These are phyloP conservation scores for Dascillus cervinus DNA, from an alignment of 2,888 invertebrate genomes.

Conservation along the genomic window DNA sequence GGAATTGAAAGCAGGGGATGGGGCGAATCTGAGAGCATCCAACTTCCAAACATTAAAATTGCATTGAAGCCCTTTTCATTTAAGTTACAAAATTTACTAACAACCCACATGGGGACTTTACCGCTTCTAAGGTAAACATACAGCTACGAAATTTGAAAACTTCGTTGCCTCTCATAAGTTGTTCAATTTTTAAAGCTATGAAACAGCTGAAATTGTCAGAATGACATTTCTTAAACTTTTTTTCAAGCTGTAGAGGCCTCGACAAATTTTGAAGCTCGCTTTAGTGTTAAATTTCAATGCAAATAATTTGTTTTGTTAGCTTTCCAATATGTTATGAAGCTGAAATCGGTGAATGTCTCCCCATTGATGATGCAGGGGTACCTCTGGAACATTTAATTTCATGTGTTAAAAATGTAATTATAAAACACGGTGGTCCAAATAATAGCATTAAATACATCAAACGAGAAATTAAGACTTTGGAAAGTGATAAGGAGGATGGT, in stretches of 20 bases:
- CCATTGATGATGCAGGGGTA: slow-evolving; percentile 65
- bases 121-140: slow-evolving; percentile 73
- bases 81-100: slow-evolving; percentile 60
- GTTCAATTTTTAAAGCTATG: too few species aligned
- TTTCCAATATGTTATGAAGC: slow-evolving; percentile 75
- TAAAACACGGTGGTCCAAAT: slow-evolving; percentile 40
- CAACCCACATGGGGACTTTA: slow-evolving; percentile 67
- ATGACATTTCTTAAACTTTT: too few species aligned
- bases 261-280: too few species aligned
- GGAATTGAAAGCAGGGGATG: slow-evolving; percentile 58
- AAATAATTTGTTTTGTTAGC: slow-evolving; percentile 41
- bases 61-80: slow-evolving; percentile 57
- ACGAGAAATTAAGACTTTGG: slow-evolving; percentile 22
- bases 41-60: slow-evolving; percentile 57
- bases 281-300: too few species aligned
- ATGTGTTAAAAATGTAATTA: slow-evolving; percentile 64
- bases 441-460: slow-evolving; percentile 36
- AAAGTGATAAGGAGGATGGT: slow-evolving; percentile 23
- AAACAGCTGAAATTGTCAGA: too few species aligned
- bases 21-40: slow-evolving; percentile 62
- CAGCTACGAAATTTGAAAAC: slow-evolving; percentile 2
- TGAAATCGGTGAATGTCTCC: slow-evolving; percentile 55
- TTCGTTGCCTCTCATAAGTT: too few species aligned
- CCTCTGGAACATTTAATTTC: slow-evolving; percentile 85
- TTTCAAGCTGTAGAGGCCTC: too few species aligned